Evolutionary conservation across 2,888 invertebrate genomes (phyloP).

Genomic region (Orchestes rusci): DNA sequence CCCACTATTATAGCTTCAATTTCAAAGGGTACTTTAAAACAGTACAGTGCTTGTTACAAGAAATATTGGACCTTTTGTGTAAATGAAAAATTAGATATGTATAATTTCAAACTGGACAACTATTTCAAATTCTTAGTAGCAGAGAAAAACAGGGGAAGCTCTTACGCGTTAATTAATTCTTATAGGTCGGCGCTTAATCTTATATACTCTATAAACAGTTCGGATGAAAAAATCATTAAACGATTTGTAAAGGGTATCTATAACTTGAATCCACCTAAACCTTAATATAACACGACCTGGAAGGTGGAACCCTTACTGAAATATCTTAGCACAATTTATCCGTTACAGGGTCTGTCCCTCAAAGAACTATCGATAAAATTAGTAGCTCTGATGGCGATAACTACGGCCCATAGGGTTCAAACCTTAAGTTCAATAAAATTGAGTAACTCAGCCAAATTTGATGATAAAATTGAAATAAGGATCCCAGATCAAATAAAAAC

Average conservation of each 20-base stretch:
- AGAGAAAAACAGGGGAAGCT: not conserved
- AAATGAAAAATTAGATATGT: slow-evolving; percentile 1
- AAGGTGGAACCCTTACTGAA: slow-evolving; percentile 27
- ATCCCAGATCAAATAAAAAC: slow-evolving; percentile 10
- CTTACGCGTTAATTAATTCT: slow-evolving; percentile 4
- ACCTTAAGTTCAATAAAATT: slow-evolving; percentile 14
- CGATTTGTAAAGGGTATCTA: slow-evolving; percentile 27
- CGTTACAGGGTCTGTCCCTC: slow-evolving; percentile 7
- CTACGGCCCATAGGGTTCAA: slow-evolving; percentile 14
- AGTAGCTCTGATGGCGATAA: slow-evolving; percentile 14
- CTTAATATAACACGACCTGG: slow-evolving; percentile 29
- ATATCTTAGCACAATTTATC: slow-evolving; percentile 17
- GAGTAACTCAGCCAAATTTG: slow-evolving; percentile 1
- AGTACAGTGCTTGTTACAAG: slow-evolving; percentile 7
- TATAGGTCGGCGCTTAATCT: slow-evolving; percentile 5
- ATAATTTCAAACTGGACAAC: not conserved
- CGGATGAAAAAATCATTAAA: slow-evolving; percentile 20
- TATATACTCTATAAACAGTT: not conserved
- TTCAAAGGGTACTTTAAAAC: slow-evolving; percentile 9
- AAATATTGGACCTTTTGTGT: slow-evolving; percentile 11
- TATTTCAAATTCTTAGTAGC: not conserved
- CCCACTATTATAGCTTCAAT: slow-evolving; percentile 9
- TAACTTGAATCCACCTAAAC: slow-evolving; percentile 24
- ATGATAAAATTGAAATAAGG: not conserved
- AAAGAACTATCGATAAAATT: slow-evolving; percentile 14